These are phyloP conservation scores for Empis stercorea DNA, from an alignment of 2,888 invertebrate species.

Conservation along the genomic window DNA sequence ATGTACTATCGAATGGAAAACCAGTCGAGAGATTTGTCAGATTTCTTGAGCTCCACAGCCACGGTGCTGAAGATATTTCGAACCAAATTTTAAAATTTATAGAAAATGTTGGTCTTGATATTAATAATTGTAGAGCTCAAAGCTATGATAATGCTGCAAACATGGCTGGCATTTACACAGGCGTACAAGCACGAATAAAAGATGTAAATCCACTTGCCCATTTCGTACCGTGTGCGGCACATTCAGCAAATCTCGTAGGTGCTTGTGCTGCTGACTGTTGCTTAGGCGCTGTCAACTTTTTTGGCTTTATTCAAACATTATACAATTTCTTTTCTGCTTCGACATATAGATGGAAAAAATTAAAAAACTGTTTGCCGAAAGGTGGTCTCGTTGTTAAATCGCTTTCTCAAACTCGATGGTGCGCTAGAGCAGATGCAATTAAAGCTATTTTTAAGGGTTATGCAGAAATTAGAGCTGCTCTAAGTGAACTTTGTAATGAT, in stretches of 20 bases:
- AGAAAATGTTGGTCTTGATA: not conserved
- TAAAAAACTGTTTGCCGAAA: too few species aligned
- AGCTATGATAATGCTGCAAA: slow-evolving; percentile 17
- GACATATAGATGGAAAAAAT: slow-evolving; percentile 8
- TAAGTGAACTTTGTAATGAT: too few species aligned
- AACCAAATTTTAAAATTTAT: slow-evolving; percentile 16
- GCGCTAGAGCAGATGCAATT: too few species aligned
- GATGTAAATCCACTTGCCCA: slow-evolving; percentile 20
- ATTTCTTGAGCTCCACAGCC: slow-evolving; percentile 1
- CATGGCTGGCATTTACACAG: slow-evolving; percentile 22
- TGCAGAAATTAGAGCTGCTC: too few species aligned
- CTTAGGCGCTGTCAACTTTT: slow-evolving; percentile 3
- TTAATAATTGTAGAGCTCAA: slow-evolving; percentile 7
- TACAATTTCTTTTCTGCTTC: slow-evolving; percentile 8
- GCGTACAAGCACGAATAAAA: slow-evolving; percentile 21
- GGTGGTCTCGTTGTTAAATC: too few species aligned
- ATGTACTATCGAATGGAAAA: slow-evolving; percentile 1
- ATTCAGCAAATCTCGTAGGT: slow-evolving; percentile 22
- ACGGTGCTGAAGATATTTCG: slow-evolving; percentile 7
- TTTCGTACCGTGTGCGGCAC: slow-evolving; percentile 22
- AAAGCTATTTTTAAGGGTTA: too few species aligned
- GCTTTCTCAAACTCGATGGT: too few species aligned
- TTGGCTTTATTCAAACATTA: slow-evolving; percentile 5
- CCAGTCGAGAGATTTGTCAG: slow-evolving; percentile 5
- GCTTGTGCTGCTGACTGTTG: slow-evolving; percentile 7